Percentiles rank a stretch among this genome's conserved stretches.
Conservation (phyloP, 1,140 invertebrate species). For the Tetranychus urticae region DNA sequence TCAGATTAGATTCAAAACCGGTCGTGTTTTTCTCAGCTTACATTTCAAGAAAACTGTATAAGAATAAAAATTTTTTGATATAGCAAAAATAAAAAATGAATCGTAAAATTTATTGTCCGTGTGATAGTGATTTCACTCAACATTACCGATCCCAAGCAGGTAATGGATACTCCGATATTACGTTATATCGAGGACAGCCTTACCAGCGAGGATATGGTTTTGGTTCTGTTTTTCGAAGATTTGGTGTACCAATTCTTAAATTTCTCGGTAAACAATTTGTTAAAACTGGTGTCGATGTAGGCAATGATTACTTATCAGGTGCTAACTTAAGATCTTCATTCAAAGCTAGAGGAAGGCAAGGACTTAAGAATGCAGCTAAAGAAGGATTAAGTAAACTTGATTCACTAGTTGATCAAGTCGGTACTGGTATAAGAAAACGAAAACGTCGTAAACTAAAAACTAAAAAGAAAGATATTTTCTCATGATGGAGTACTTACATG, state of each 20-base stretch:
- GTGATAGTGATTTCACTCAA: no score
- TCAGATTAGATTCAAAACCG: no score
- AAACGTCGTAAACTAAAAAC: background rate
- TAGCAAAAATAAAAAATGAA: no score
- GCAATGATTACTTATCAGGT: background rate
- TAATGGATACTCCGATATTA: background rate
- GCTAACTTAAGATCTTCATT: no score
- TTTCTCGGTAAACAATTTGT: background rate
- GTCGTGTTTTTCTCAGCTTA: no score
- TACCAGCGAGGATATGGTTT: no score
- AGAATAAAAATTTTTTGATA: no score
- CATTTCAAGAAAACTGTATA: no score
- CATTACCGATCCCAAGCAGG: background rate
- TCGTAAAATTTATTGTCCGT: no score
- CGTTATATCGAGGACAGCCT: no score
- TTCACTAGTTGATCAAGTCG: background rate
- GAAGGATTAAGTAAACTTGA: background rate
- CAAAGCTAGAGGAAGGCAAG: no score
- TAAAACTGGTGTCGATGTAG: background rate
- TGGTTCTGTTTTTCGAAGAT: no score
- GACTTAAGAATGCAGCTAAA: background rate
- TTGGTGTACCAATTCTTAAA: background rate
- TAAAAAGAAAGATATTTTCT: background rate
- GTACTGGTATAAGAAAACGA: background rate
- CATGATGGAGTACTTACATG: background rate